A percentile compares a stretch with the other conserved stretches of the same genome.
Evolutionary conservation across 35 echinoderm and acorn worm species (phyloP).

Genomic region (Heliocidaris erythrogramma): DNA sequence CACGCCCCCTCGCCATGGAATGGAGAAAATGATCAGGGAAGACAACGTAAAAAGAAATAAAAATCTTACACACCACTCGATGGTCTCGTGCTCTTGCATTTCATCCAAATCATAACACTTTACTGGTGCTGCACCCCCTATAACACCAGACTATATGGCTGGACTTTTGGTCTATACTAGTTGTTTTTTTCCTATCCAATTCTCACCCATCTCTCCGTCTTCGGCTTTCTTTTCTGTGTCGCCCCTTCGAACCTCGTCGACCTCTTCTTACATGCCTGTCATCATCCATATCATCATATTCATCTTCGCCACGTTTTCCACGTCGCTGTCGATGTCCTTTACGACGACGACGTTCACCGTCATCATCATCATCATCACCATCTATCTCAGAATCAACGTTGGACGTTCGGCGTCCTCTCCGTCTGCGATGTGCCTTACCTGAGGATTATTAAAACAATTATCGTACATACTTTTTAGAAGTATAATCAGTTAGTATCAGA

Average conservation of each 20-base stretch:
- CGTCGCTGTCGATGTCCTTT: slow-evolving; percentile 24
- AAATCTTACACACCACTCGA: no score
- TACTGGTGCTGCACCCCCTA: no score
- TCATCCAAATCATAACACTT: no score
- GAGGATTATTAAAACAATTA: not conserved
- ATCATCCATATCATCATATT: not conserved
- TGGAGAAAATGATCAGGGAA: no score
- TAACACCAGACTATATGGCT: no score
- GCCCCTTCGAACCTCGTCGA: not conserved
- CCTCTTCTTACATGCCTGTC: not conserved
- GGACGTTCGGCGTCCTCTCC: slow-evolving; percentile 12
- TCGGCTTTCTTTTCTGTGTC: not conserved
- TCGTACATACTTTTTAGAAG: no score
- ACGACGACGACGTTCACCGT: not conserved
- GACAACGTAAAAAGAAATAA: no score
- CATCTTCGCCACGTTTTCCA: slow-evolving; percentile 48
- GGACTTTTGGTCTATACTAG: not conserved
- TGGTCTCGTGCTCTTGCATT: no score
- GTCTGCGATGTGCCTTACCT: slow-evolving; percentile 9
- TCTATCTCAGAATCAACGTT: slow-evolving; percentile 10
- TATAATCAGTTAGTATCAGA: no score
- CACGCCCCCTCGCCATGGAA: no score
- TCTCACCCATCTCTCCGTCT: not conserved
- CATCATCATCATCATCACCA: slow-evolving; percentile 39
- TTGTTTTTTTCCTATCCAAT: not conserved